These are phyloP conservation scores for Oreotrochilus melanogaster DNA, from an alignment of 2,113 vertebrate species.

Conservation along the genomic window DNA sequence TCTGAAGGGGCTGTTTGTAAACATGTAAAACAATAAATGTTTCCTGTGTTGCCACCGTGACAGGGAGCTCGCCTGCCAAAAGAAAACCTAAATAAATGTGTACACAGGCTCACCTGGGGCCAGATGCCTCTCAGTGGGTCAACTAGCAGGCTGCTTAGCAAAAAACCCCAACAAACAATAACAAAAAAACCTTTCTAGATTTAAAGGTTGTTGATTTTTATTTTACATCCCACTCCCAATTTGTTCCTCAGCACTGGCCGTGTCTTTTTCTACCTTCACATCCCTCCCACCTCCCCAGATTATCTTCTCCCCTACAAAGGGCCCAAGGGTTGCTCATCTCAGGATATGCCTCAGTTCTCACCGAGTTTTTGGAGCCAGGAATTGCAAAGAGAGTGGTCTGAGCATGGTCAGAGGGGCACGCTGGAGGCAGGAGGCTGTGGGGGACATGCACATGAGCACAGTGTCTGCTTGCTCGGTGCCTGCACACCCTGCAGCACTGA, in stretches of 20 bases:
- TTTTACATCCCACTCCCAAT: neutral
- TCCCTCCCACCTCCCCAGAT: rapidly evolving
- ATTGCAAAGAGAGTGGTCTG: neutral
- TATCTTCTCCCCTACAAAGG: neutral
- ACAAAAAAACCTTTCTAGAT: neutral
- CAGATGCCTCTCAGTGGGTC: neutral
- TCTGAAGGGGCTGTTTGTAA: conserved; percentile 77
- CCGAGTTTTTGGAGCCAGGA: neutral
- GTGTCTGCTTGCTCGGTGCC: neutral
- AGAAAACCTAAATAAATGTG: neutral
- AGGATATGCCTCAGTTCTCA: neutral
- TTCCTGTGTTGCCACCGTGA: neutral
- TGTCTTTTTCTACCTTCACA: neutral
- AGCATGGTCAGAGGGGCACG: rapidly evolving
- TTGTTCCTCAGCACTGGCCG: neutral
- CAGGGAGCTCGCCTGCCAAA: neutral
- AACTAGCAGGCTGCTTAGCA: neutral
- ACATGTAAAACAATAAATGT: conserved; percentile 65
- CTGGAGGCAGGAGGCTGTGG: neutral
- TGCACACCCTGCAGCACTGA: rapidly evolving
- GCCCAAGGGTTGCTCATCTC: neutral
- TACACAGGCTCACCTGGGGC: neutral
- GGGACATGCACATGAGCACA: neutral
- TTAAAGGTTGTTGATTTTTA: neutral
- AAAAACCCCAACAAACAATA: neutral